These are phyloP conservation scores for Antheraea mylitta DNA, from an alignment of 1,140 invertebrate genomes.

Conservation along the genomic window DNA sequence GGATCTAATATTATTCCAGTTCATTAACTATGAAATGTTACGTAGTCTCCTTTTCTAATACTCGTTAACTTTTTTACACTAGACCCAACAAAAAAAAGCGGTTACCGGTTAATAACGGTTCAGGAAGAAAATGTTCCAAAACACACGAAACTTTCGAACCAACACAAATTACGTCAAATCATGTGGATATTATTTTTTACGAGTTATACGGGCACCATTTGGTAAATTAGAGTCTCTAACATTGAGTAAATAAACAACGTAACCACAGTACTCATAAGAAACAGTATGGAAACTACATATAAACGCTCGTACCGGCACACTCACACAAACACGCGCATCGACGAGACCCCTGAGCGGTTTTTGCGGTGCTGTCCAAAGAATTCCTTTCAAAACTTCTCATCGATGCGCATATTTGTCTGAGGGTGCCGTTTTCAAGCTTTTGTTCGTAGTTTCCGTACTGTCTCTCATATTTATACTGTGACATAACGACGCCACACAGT, in stretches of 20 bases:
- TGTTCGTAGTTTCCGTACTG: no score
- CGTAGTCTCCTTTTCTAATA: constrained; percentile 3
- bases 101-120: constrained; percentile 58
- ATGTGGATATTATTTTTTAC: constrained; percentile 70
- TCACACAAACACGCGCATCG: no score
- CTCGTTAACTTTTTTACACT: constrained; percentile 11
- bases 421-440: no score
- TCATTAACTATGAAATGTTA: constrained; percentile 6
- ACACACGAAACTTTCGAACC: constrained; percentile 63
- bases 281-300: no score
- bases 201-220: constrained; percentile 48
- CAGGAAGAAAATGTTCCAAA: constrained; percentile 56
- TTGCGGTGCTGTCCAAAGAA: no score
- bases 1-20: constrained; percentile 6
- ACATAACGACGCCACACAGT: constrained; percentile 48
- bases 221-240: constrained; percentile 68
- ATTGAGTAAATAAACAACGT: constrained; percentile 68
- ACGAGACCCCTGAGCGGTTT: no score
- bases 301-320: no score
- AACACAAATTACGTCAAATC: constrained; percentile 67
- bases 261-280: no score
- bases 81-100: constrained; percentile 31
- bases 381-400: no score
- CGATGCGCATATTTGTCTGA: no score
- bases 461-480: no score